These are phyloP conservation scores for Thecophora atra DNA, from an alignment of 2,888 invertebrate genomes.

Conservation along the genomic window DNA sequence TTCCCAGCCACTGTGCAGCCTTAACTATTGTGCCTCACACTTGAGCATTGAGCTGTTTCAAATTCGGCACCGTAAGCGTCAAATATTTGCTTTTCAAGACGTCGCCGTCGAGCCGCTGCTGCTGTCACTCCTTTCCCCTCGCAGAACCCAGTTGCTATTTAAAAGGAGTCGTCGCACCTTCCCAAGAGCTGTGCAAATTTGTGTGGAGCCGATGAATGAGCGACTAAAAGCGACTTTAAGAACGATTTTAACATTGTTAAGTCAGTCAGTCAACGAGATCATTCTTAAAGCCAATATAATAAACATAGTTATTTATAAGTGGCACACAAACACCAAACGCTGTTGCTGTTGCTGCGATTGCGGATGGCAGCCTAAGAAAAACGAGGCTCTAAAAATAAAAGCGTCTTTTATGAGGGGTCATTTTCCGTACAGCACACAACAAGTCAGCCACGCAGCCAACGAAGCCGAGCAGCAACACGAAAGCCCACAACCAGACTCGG, in stretches of 20 bases:
- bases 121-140: no score
- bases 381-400: conserved; percentile 31
- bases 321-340: neutral
- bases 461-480: neutral
- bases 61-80: conserved; percentile 30
- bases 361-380: conserved; percentile 9
- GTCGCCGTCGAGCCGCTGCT: neutral
- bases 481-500: conserved; percentile 6
- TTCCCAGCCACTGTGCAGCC: no score
- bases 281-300: conserved; percentile 30
- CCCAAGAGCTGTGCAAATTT: neutral
- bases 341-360: conserved; percentile 1
- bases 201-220: neutral
- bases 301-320: conserved; percentile 18
- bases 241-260: conserved; percentile 12
- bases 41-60: conserved; percentile 27
- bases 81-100: conserved; percentile 33
- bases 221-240: conserved; percentile 1
- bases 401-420: conserved; percentile 33
- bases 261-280: neutral
- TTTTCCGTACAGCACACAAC: neutral
- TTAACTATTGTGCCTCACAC: neutral
- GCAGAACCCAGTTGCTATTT: neutral
- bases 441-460: neutral
- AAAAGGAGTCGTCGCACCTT: neutral